phyloP scores from a whole-genome alignment of 2,888 invertebrate species.

The Lochmaea capreae region DNA sequence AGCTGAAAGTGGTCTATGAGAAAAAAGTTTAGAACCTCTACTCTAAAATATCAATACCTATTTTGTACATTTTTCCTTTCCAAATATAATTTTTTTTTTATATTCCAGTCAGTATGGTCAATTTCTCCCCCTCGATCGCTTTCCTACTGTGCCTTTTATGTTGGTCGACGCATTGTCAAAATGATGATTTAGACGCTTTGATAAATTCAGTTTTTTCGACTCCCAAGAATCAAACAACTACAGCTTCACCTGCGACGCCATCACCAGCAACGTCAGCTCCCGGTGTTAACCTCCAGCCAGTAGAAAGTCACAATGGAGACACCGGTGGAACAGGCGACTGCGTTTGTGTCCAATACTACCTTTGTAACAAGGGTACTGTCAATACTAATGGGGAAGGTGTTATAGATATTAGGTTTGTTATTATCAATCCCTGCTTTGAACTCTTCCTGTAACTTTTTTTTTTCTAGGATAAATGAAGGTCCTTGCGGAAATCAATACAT shows the following conservation, averaged over 20 bases:
- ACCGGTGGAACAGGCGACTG: constrained; percentile 64
- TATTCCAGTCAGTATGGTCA: constrained; percentile 18
- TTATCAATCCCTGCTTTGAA: background rate
- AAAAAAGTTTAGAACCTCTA: no score
- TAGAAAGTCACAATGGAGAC: constrained; percentile 34
- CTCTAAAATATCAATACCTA: no score
- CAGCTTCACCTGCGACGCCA: background rate
- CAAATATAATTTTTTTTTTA: background rate
- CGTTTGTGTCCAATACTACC: constrained; percentile 83
- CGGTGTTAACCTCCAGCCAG: constrained; percentile 46
- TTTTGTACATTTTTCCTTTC: no score
- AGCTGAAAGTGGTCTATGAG: no score
- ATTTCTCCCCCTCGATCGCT: background rate
- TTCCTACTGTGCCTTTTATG: constrained; percentile 4
- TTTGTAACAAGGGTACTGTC: constrained; percentile 76
- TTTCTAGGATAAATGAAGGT: constrained; percentile 49
- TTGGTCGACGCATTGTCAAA: background rate
- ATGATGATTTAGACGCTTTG: constrained; percentile 27
- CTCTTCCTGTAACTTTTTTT: background rate
- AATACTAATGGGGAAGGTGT: constrained; percentile 79
- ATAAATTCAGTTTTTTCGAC: constrained; percentile 37
- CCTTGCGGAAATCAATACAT: constrained; percentile 66
- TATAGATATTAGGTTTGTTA: constrained; percentile 78
- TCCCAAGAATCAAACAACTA: background rate
- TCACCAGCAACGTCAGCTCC: constrained; percentile 13